phyloP scores from a whole-genome alignment of 2,797 vertebrate species.

The Dermochelys coriacea region DNA sequence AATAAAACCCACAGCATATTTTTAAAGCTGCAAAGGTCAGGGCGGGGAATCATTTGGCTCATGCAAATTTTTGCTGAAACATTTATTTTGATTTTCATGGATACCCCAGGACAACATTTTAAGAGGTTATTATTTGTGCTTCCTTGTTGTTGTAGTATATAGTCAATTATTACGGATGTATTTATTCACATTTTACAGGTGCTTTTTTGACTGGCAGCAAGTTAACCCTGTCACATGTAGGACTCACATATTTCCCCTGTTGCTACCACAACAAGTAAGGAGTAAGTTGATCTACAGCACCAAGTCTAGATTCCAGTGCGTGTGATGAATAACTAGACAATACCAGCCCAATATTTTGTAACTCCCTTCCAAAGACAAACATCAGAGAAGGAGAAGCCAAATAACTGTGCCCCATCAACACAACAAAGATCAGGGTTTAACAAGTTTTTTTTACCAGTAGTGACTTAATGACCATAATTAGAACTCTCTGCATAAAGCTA shows the following conservation, averaged over 20 bases:
- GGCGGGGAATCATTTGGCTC: background rate
- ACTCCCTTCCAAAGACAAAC: slow-evolving; percentile 6
- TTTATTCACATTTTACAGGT: slow-evolving; percentile 5
- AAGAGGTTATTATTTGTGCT: background rate
- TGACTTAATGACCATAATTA: background rate
- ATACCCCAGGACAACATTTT: fast-evolving
- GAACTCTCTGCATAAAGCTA: slow-evolving; percentile 7
- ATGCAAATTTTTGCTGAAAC: background rate
- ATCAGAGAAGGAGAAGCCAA: slow-evolving; percentile 26
- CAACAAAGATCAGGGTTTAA: slow-evolving; percentile 34
- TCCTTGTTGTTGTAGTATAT: background rate
- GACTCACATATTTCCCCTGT: background rate
- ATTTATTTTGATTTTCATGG: background rate
- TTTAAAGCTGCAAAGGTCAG: background rate
- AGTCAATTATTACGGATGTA: background rate
- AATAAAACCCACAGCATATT: background rate
- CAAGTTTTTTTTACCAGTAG: slow-evolving; percentile 43
- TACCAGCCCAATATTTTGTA: slow-evolving; percentile 47
- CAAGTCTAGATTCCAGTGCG: slow-evolving; percentile 29
- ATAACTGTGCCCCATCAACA: slow-evolving; percentile 45
- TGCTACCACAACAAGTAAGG: background rate
- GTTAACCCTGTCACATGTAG: background rate
- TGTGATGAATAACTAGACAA: slow-evolving; percentile 46
- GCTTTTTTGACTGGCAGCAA: background rate
- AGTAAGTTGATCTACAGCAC: slow-evolving; percentile 18